Conservation (phyloP, 2,797 vertebrate genomes). For the Rousettus madagascariensis region DNA sequence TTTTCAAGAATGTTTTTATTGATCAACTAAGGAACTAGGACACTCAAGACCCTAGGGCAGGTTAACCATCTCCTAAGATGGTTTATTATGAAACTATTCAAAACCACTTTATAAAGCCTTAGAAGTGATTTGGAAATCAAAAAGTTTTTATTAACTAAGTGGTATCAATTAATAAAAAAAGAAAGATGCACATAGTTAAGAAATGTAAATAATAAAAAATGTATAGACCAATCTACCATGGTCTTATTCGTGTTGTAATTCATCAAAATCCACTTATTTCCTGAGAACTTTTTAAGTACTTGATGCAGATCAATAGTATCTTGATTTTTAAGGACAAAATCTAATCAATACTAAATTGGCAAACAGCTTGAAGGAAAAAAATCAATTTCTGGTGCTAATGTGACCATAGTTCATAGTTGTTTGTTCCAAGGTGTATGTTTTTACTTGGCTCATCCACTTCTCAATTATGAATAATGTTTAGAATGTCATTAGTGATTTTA, state of each 20-base stretch:
- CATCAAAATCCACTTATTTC: conserved; percentile 47
- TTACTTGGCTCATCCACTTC: conserved; percentile 19
- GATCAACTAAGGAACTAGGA: conserved; percentile 44
- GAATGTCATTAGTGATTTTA: conserved; percentile 13
- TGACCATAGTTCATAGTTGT: conserved; percentile 40
- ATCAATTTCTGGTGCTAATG: conserved; percentile 56
- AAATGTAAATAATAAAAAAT: conserved; percentile 15
- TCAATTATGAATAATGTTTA: conserved; percentile 39
- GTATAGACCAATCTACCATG: not conserved
- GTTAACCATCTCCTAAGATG: not conserved
- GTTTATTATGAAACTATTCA: conserved; percentile 5
- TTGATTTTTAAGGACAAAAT: conserved; percentile 59
- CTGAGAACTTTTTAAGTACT: conserved; percentile 15
- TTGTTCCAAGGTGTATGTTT: conserved; percentile 28
- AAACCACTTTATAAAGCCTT: conserved; percentile 7
- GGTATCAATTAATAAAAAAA: conserved; percentile 24
- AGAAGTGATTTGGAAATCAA: conserved; percentile 4
- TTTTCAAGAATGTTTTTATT: conserved; percentile 68
- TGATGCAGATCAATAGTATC: conserved; percentile 46
- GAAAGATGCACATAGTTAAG: not conserved
- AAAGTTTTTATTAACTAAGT: not conserved
- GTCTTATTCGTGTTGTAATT: conserved; percentile 24
- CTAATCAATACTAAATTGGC: conserved; percentile 50
- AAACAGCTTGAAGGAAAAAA: conserved; percentile 26
- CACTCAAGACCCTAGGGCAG: not conserved